Conservation (phyloP, 2,888 invertebrate species). For the Cephus runcator region DNA sequence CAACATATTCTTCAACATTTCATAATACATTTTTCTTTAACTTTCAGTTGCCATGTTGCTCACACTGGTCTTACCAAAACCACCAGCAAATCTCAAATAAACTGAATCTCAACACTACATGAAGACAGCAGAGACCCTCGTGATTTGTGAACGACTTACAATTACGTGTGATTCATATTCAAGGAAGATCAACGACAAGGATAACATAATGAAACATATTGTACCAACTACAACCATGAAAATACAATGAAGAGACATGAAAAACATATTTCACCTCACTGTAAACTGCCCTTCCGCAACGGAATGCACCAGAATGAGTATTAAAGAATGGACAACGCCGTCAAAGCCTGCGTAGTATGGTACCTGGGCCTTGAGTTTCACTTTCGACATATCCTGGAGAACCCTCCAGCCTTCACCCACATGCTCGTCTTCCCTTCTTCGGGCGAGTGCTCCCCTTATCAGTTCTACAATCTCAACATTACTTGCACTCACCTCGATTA, state of each 20-base stretch:
- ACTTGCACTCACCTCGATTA: not conserved
- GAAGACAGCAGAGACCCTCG: no score
- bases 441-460: not conserved
- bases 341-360: conserved; percentile 2
- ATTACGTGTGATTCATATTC: not conserved
- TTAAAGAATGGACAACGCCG: not conserved
- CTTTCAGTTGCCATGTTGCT: conserved; percentile 43
- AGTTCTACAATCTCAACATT: not conserved
- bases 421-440: conserved; percentile 54
- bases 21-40: not conserved
- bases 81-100: conserved; percentile 31
- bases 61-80: conserved; percentile 40
- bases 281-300: not conserved
- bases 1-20: not conserved
- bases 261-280: not conserved
- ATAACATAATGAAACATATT: not conserved
- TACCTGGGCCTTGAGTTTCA: conserved; percentile 56
- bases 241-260: not conserved
- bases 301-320: not conserved
- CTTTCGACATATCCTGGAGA: conserved; percentile 64
- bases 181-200: not conserved
- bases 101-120: not conserved
- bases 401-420: conserved; percentile 62
- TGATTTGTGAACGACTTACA: no score
- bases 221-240: not conserved